Evolutionary conservation across 2,113 vertebrate genomes (phyloP).

Genomic region (Narcine bancroftii): DNA sequence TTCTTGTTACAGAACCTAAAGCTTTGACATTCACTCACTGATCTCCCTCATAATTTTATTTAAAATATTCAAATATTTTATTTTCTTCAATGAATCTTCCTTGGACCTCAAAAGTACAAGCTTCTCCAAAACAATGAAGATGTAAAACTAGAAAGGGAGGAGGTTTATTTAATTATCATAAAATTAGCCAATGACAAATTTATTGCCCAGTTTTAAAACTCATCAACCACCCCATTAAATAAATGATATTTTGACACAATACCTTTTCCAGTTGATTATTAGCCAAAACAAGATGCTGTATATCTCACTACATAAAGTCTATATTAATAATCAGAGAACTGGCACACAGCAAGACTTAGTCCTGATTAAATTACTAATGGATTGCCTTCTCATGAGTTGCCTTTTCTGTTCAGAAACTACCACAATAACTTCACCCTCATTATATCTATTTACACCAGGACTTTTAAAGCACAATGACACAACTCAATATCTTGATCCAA

Average conservation of each 20-base stretch:
- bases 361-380: slow-evolving; percentile 30
- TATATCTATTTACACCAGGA: slow-evolving; percentile 52
- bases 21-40: not conserved
- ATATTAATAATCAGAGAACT: slow-evolving; percentile 30
- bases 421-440: slow-evolving; percentile 52
- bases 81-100: not conserved
- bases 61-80: not conserved
- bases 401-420: slow-evolving; percentile 36
- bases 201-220: slow-evolving; percentile 26
- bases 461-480: slow-evolving; percentile 47
- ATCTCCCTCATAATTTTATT: not conserved
- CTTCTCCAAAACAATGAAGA: not conserved
- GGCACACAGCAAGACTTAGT: not conserved
- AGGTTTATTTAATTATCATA: slow-evolving; percentile 25
- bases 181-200: slow-evolving; percentile 32
- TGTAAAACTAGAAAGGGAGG: not conserved
- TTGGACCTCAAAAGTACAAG: not conserved
- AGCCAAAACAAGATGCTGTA: slow-evolving; percentile 25
- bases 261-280: slow-evolving; percentile 21
- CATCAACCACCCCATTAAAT: slow-evolving; percentile 32
- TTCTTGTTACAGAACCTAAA: not conserved
- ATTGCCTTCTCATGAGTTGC: slow-evolving; percentile 4
- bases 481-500: slow-evolving; percentile 41
- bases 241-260: slow-evolving; percentile 15
- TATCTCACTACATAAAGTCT: slow-evolving; percentile 20